These are phyloP conservation scores for Pipistrellus kuhlii DNA, from an alignment of 2,797 vertebrate genomes.

Conservation along the genomic window DNA sequence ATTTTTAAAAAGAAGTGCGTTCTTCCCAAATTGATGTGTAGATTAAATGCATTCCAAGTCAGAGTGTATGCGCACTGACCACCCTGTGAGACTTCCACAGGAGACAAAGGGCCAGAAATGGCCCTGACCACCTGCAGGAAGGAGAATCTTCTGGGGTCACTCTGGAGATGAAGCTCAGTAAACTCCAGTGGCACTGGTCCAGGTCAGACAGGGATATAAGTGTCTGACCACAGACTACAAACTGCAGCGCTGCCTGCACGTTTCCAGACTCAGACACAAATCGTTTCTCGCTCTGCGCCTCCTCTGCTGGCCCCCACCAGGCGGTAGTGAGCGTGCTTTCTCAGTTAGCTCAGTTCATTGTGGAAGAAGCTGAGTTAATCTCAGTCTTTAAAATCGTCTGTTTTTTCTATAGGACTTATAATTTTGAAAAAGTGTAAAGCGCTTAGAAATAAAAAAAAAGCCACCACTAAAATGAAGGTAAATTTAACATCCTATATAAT, in stretches of 20 bases:
- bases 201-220: not conserved
- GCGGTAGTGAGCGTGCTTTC: not conserved
- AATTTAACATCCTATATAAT: not conserved
- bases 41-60: not conserved
- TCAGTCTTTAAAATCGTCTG: not conserved
- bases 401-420: not conserved
- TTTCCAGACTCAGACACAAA: not conserved
- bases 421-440: not conserved
- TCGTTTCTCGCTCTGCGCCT: not conserved
- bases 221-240: not conserved
- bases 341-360: not conserved
- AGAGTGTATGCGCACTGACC: not conserved
- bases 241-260: not conserved
- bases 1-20: too few relatives aligned
- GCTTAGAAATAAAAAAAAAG: constrained; percentile 6
- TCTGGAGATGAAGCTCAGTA: not conserved
- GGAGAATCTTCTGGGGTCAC: not conserved
- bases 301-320: not conserved
- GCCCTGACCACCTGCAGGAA: not conserved
- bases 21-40: not conserved
- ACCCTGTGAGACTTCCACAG: not conserved
- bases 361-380: constrained; percentile 6
- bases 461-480: not conserved
- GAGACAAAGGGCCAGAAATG: not conserved
- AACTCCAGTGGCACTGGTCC: not conserved